Base-by-base conservation (phyloP, 2,113 vertebrate genomes). In the Alligator mississippiensis region DNA sequence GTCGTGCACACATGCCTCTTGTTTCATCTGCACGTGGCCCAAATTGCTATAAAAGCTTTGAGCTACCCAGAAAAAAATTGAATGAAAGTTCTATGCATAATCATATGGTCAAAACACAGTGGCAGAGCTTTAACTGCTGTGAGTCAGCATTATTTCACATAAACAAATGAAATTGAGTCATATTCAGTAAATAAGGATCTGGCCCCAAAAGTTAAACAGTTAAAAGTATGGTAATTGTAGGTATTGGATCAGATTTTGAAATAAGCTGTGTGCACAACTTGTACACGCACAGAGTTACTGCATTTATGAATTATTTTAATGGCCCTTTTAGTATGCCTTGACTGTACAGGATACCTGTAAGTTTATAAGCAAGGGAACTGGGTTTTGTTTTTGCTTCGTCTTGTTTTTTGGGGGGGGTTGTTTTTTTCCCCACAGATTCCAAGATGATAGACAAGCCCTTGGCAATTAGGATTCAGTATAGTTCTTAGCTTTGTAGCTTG, bases 321-420 rank as follows among this genome's bases (percentile, higher is more conserved):
- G 13, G 34, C 28, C 80, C 82, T 79, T 84, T 78, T 0, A 0
- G 68, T 5, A 25, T 77, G 60, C 87, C 91, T 66, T 57, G 27
- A 82, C 59, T 82, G 28, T 88, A 27, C 63, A 77, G 84, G 84
- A 95, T 89, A 77, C 59, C 54, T 30, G 63, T 94, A 54, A 63
- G 8, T 87, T 60, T 87, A 75, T 17, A 63, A 68, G 10, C 18
- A 81, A 81, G 6, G 88, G 19, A 85, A 16, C 47, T 47, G 47
- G 7, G 7, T 47, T 47, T 47, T 47, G 47, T 47, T 47, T 47
- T 47, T 47, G 47, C 9, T 47, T 38, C 7, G 38, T 38, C 7
- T 38, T 38, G 38, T 38, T 38, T 38, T 47, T 47, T 47, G 2
- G 47, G 47, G 38, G 38, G 47, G 47, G 47, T 47, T 47, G 47